A percentile compares a stretch with the other conserved stretches of the same genome.
These are phyloP conservation scores for Drosophila lini DNA, from an alignment of 1,140 invertebrate genomes.

Conservation along the genomic window DNA sequence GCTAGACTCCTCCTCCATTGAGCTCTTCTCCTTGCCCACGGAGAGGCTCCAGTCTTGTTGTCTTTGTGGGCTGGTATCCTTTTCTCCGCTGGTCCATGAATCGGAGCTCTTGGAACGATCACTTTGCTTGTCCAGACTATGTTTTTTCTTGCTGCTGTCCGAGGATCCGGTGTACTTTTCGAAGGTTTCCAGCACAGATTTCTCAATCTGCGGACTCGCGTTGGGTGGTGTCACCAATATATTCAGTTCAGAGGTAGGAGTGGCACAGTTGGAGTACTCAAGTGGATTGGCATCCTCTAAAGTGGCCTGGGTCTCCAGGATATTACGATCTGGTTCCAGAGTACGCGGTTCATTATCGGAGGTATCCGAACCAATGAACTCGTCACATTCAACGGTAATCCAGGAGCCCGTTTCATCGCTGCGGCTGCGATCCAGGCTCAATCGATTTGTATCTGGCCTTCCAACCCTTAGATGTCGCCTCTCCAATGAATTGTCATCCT, in stretches of 20 bases:
- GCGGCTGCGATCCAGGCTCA: conserved; percentile 84
- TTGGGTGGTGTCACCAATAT: conserved; percentile 81
- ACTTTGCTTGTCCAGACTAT: conserved; percentile 87
- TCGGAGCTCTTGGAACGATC: conserved; percentile 89
- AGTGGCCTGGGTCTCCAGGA: conserved; percentile 78
- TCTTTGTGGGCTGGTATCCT: conserved; percentile 85
- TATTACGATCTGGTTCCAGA: conserved; percentile 75
- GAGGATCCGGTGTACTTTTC: conserved; percentile 65
- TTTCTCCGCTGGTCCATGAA: conserved; percentile 87
- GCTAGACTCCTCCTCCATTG: conserved; percentile 90
- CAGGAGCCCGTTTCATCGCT: conserved; percentile 87
- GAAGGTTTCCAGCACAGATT: conserved; percentile 76
- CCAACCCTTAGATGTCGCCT: conserved; percentile 71
- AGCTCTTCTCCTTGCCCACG: conserved; percentile 86
- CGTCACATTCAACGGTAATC: conserved; percentile 87
- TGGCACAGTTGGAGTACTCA: conserved; percentile 80
- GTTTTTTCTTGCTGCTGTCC: conserved; percentile 74
- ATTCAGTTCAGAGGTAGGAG: conserved; percentile 78
- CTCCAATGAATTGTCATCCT: conserved; percentile 74
- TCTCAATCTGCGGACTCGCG: conserved; percentile 79
- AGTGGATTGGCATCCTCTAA: conserved; percentile 78
- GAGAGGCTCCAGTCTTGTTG: conserved; percentile 84
- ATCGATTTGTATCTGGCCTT: conserved; percentile 70
- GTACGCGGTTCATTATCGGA: conserved; percentile 84
- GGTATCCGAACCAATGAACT: conserved; percentile 86